Evolutionary conservation across 2,888 invertebrate genomes (phyloP).

Genomic region (Sepiola atlantica): DNA sequence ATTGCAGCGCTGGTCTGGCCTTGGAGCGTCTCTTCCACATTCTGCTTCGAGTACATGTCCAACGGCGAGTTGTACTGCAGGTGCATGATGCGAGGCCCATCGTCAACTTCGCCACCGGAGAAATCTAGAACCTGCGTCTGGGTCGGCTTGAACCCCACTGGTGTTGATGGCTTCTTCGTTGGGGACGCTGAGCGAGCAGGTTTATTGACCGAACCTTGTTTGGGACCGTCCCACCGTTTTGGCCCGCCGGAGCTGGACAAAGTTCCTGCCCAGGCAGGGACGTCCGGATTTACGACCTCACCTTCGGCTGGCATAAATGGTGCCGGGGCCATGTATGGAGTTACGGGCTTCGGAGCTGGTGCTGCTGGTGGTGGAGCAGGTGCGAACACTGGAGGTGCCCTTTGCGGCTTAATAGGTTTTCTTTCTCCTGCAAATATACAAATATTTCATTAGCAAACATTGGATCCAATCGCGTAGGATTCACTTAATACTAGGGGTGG

Average conservation of each 20-base stretch:
- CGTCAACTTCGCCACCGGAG: slow-evolving; percentile 47
- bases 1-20: slow-evolving; percentile 64
- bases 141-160: neutral
- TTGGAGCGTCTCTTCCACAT: slow-evolving; percentile 67
- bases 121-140: slow-evolving; percentile 34
- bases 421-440: neutral
- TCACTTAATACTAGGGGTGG: too few relatives aligned
- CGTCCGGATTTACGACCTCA: neutral
- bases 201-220: neutral
- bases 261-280: slow-evolving; percentile 48
- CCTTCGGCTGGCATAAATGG: slow-evolving; percentile 38
- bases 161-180: neutral
- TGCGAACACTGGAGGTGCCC: neutral
- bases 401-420: slow-evolving; percentile 23
- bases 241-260: slow-evolving; percentile 25
- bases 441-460: too few relatives aligned
- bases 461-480: too few relatives aligned
- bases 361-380: slow-evolving; percentile 18
- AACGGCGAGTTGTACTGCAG: slow-evolving; percentile 74
- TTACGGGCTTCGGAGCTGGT: slow-evolving; percentile 24
- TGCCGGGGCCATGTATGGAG: neutral
- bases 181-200: slow-evolving; percentile 32
- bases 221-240: slow-evolving; percentile 40
- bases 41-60: slow-evolving; percentile 71
- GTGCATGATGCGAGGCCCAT: slow-evolving; percentile 67